Base-by-base conservation (phyloP, 2,797 vertebrate species). In the Pitangus sulphuratus region DNA sequence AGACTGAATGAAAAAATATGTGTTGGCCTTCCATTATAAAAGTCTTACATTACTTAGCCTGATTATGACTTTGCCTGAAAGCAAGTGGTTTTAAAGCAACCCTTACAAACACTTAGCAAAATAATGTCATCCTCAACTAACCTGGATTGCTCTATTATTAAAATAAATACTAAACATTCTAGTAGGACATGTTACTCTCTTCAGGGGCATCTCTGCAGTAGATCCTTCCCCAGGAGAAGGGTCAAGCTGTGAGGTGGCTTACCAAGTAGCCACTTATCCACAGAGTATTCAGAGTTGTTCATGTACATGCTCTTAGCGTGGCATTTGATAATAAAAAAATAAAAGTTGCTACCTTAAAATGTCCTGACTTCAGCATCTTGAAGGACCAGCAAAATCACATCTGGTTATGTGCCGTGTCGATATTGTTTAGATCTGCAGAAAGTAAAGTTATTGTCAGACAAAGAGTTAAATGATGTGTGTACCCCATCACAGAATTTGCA, bases 1-100 rank as follows among this genome's bases (percentile, higher is more conserved):
- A 91, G 82, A 14, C 84, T 88, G 89, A 93, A 95, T 91, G 87
- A 92, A 96, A 92, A 96, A 95, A 92, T 80, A 87, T 91, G 87
- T 87, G 76, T 89, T 95, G 89, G 81, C 89, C 79, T 90, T 81
- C 51, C 57, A 77, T 88, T 79, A 72, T 56, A 70, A 65, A 84
- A 93, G 77, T 66, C 80, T 84, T 90, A 57, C 6, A 62, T 61
- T 88, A 42, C 71, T 94, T 89, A 64, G 69, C 37, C 88, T 96
- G 84, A 91, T 93, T 91, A 94, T 84, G 85, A 86, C 81, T 92
- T 68, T 62, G 83, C 61, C 44, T 84, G 79, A 94, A 89, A 93
- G 81, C 90, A 87, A 95, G 93, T 95, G 92, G 35, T 90, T 95
- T 93, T 94, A 92, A 95, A 95, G 83, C 82, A 91, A 56, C 54